Evolutionary conservation across 2,113 vertebrate species (phyloP).

Genomic region (Ptilonorhynchus violaceus): DNA sequence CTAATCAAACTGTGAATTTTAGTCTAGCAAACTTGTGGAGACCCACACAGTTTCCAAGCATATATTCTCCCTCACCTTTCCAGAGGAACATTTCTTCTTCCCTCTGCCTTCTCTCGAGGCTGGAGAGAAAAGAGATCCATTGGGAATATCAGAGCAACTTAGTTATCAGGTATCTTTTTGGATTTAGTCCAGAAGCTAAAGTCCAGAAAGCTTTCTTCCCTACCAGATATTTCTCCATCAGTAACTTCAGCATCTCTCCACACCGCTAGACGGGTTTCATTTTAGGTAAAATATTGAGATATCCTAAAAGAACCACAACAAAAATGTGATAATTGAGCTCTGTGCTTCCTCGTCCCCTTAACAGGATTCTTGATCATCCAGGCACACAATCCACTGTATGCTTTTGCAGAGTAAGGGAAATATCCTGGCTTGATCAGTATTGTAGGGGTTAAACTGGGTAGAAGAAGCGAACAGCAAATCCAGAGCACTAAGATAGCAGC

Average conservation of each 20-base stretch:
- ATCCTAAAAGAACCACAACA: background rate
- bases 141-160: background rate
- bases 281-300: background rate
- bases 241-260: background rate
- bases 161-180: background rate
- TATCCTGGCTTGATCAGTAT: background rate
- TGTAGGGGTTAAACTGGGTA: background rate
- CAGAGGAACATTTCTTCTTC: background rate
- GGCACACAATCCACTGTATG: background rate
- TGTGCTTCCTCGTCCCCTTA: background rate
- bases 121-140: background rate
- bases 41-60: background rate
- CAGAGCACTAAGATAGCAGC: background rate
- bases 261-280: background rate
- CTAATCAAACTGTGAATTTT: background rate
- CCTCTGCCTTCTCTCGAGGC: background rate
- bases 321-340: background rate
- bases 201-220: background rate
- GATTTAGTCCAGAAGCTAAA: background rate
- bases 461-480: background rate
- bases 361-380: background rate
- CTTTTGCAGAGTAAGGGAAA: background rate
- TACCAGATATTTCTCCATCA: background rate
- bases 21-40: background rate
- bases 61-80: background rate